A percentile compares a stretch with the other conserved stretches of the same genome.
phyloP scores from a whole-genome alignment of 2,113 vertebrate genomes.

The Etheostoma cragini region DNA sequence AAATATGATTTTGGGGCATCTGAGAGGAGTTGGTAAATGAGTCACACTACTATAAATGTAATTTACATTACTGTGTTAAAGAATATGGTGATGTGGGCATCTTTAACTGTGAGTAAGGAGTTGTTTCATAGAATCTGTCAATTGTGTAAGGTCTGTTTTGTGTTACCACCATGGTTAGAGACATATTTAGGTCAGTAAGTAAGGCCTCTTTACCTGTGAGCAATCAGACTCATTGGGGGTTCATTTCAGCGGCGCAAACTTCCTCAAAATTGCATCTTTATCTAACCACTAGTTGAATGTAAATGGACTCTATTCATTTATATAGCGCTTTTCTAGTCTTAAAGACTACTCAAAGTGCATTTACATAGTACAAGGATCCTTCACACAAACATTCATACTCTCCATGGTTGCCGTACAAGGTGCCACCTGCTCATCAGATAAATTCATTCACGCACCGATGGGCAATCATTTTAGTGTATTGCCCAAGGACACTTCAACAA shows the following conservation, averaged over 20 bases:
- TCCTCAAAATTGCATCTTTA: conserved; percentile 5
- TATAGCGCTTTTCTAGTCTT: no score
- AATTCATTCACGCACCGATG: no score
- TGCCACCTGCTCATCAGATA: no score
- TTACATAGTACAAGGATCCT: no score
- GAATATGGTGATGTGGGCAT: not conserved
- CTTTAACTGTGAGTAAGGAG: not conserved
- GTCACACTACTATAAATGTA: not conserved
- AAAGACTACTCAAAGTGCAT: no score
- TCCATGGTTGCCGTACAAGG: no score
- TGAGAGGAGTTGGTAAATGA: conserved; percentile 24
- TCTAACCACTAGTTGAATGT: not conserved
- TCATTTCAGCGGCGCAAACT: not conserved
- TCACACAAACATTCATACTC: no score
- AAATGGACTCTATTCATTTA: no score
- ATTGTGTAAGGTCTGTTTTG: not conserved
- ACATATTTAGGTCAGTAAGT: conserved; percentile 10
- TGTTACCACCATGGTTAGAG: not conserved
- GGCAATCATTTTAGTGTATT: no score
- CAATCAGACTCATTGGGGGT: not conserved
- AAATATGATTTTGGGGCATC: conserved; percentile 7
- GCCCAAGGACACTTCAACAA: no score
- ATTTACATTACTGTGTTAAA: not conserved
- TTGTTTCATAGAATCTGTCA: not conserved
- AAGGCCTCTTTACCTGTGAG: not conserved